Conservation (phyloP, 2,113 vertebrate species). For the Sturnus vulgaris region DNA sequence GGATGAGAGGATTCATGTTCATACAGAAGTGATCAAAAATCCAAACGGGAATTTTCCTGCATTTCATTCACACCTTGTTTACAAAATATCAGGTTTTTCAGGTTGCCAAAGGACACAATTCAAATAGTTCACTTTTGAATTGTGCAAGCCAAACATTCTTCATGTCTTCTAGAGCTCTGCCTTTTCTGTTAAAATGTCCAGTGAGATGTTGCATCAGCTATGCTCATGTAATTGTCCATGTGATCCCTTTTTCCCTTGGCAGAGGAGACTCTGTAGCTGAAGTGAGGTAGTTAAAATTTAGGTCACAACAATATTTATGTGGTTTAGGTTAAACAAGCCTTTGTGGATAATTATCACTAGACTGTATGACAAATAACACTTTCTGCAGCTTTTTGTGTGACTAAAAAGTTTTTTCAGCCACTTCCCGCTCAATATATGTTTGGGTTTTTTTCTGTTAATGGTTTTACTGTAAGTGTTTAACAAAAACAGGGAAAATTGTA, state of each 20-base stretch:
- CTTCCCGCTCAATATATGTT: fast-evolving
- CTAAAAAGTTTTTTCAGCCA: not conserved
- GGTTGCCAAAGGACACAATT: not conserved
- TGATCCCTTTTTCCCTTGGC: not conserved
- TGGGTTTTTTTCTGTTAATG: not conserved
- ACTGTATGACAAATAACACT: not conserved
- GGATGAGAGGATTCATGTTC: not conserved
- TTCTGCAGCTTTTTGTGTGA: not conserved
- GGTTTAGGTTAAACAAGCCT: not conserved
- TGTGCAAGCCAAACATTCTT: not conserved
- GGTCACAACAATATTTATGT: not conserved
- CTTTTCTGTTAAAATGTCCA: not conserved
- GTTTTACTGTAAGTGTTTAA: not conserved
- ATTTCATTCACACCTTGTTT: not conserved
- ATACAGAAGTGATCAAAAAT: not conserved
- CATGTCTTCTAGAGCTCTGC: not conserved
- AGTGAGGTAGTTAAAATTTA: not conserved
- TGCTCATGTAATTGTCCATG: not conserved
- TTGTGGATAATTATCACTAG: not conserved
- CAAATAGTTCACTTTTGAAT: not conserved
- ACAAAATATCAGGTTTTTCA: not conserved
- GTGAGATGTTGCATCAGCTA: not conserved
- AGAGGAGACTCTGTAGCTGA: not conserved
- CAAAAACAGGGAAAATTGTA: fast-evolving
- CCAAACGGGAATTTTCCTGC: not conserved